These are phyloP conservation scores for Leucophenga montana DNA, from an alignment of 2,888 invertebrate genomes.

Conservation along the genomic window DNA sequence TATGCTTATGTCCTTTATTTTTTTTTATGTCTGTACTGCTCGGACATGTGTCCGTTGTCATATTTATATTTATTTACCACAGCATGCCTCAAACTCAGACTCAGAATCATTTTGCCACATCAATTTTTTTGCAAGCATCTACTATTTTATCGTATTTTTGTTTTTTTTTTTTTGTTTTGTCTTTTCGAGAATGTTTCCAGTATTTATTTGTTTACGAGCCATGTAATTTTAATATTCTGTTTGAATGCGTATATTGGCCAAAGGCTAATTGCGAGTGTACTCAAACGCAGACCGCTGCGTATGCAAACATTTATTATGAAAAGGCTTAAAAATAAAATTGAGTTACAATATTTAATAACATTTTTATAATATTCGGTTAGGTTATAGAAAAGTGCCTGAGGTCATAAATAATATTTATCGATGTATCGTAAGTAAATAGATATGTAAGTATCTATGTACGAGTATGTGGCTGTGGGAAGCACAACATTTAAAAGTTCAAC, in stretches of 20 bases:
- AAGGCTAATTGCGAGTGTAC: neutral
- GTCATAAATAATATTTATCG: too few species aligned
- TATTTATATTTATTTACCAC: slow-evolving; percentile 3
- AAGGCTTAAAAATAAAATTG: neutral
- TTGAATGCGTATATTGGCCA: neutral
- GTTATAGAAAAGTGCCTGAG: too few species aligned
- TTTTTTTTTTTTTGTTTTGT: neutral
- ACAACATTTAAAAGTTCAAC: too few species aligned
- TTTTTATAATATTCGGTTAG: too few species aligned
- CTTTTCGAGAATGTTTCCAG: neutral
- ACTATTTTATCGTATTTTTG: too few species aligned
- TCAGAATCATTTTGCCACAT: neutral
- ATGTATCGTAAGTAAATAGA: too few species aligned
- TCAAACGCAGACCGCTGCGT: neutral
- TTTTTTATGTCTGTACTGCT: neutral
- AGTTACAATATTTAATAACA: too few species aligned
- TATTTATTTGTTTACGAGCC: neutral
- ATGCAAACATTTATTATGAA: neutral
- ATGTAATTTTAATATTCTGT: slow-evolving; percentile 6
- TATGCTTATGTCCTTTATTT: neutral
- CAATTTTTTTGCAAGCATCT: neutral
- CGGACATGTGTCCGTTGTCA: neutral
- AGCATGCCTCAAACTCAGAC: too few species aligned
- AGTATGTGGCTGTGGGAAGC: too few species aligned
- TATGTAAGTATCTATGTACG: too few species aligned